Conservation (phyloP, 1,140 invertebrate genomes). For the Xylocopa sonorina region DNA sequence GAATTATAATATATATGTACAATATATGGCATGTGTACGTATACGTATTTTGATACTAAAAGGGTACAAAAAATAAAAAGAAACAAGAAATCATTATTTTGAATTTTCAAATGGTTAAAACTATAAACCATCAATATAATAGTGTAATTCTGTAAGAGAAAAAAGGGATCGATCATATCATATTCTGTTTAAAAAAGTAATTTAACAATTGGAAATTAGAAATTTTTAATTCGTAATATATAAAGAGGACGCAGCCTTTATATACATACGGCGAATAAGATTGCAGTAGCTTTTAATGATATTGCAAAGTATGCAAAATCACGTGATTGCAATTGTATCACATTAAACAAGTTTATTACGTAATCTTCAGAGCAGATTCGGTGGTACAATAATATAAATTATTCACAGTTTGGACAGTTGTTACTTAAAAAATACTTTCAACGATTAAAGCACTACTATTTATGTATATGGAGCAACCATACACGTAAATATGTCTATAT, state of each 20-base stretch:
- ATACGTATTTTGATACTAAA: too few relatives aligned
- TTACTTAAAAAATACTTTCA: neutral
- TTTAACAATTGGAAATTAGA: neutral
- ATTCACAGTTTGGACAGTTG: neutral
- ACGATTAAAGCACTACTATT: too few relatives aligned
- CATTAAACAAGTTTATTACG: neutral
- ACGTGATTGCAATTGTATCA: neutral
- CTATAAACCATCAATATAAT: too few relatives aligned
- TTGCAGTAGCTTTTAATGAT: neutral
- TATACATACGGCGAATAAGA: neutral
- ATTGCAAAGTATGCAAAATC: neutral
- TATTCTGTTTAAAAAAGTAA: neutral
- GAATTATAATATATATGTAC: too few relatives aligned
- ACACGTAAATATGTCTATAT: too few relatives aligned
- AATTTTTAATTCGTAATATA: neutral
- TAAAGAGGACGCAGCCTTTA: neutral
- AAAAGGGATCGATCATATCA: too few relatives aligned
- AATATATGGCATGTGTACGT: too few relatives aligned
- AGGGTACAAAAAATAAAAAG: too few relatives aligned
- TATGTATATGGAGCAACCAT: too few relatives aligned
- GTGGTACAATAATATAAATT: neutral
- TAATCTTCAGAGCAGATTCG: too few relatives aligned
- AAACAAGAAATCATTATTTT: too few relatives aligned
- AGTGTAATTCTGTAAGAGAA: neutral
- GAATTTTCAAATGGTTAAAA: too few relatives aligned